Evolutionary conservation across 2,113 vertebrate species (phyloP).

Genomic region (Hylia prasina): DNA sequence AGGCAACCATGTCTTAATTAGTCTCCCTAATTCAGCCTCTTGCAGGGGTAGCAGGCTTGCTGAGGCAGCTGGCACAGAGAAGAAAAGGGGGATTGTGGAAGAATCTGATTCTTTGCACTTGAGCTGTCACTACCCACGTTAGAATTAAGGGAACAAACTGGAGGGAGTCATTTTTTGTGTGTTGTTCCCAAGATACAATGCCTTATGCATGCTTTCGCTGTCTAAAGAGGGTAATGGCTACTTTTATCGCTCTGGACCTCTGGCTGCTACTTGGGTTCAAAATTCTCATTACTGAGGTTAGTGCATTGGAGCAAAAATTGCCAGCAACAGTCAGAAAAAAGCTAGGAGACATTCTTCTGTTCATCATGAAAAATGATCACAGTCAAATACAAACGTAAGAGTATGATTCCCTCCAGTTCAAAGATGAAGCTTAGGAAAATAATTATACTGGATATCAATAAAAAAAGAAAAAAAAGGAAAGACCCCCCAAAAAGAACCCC

Average conservation of each 20-base stretch:
- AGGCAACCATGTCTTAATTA: background rate
- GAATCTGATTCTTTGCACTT: background rate
- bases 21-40: background rate
- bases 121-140: background rate
- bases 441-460: background rate
- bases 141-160: background rate
- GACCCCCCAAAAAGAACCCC: accelerated
- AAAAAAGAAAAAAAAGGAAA: background rate
- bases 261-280: background rate
- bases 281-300: background rate
- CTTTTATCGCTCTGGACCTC: background rate
- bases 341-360: background rate
- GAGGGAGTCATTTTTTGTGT: background rate
- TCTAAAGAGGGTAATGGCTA: background rate
- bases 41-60: background rate
- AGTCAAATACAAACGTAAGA: background rate
- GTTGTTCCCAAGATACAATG: background rate
- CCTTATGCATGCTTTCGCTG: background rate
- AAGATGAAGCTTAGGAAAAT: background rate
- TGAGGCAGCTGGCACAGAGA: background rate
- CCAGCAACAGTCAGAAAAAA: background rate
- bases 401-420: background rate
- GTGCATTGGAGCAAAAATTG: background rate
- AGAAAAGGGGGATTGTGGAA: background rate
- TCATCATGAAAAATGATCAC: background rate